Conservation (phyloP, 2,113 vertebrate genomes). For the Gymnobelideus leadbeateri region DNA sequence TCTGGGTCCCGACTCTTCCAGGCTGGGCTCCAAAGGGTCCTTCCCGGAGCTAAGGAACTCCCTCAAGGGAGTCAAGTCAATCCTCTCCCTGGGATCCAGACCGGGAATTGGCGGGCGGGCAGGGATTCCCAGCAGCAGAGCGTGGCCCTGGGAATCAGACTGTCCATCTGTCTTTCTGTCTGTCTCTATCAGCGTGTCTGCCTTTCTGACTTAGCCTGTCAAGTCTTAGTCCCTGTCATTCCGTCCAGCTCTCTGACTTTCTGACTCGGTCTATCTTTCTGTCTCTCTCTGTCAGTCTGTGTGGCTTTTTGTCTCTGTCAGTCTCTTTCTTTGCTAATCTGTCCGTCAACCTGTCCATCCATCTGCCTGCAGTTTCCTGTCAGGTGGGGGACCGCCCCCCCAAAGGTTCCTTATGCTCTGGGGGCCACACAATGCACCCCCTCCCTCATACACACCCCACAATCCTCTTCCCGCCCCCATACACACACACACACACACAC, state of each 20-base stretch:
- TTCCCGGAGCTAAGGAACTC: constrained; percentile 60
- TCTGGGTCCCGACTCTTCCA: background rate
- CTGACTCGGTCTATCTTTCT: background rate
- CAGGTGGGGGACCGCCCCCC: background rate
- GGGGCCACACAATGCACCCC: background rate
- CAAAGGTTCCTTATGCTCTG: background rate
- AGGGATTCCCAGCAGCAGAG: constrained; percentile 42
- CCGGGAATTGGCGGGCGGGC: background rate
- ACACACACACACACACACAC: background rate
- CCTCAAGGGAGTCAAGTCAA: background rate
- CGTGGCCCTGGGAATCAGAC: constrained; percentile 61
- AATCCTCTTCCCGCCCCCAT: background rate
- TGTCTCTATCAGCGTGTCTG: constrained; percentile 52
- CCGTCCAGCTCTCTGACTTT: background rate
- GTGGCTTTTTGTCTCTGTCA: too few species aligned
- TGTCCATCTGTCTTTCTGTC: constrained; percentile 49
- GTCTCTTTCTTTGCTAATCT: background rate
- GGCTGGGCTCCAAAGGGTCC: constrained; percentile 46
- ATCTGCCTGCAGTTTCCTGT: background rate
- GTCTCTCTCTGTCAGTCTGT: background rate
- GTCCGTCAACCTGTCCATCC: background rate
- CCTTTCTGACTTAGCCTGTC: background rate
- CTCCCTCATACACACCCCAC: background rate
- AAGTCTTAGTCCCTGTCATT: background rate
- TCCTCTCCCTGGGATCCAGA: constrained; percentile 48